Conservation (phyloP, 1,140 invertebrate species). For the Carcinoscorpius rotundicauda region DNA sequence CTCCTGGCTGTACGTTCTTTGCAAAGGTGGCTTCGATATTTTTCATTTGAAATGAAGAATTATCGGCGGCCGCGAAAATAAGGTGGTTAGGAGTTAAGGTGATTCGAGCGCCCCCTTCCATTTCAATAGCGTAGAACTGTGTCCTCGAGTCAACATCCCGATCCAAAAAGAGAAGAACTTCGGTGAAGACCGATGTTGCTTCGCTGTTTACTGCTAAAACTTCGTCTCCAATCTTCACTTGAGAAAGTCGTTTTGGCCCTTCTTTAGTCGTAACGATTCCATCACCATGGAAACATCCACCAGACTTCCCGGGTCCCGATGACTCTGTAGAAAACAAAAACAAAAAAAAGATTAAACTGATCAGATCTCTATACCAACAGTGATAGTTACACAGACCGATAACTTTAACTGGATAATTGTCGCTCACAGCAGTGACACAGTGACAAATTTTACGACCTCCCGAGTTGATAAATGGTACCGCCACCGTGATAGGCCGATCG, state of each 20-base stretch:
- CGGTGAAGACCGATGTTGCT: constrained; percentile 59
- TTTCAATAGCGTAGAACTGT: constrained; percentile 40
- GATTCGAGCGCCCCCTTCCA: constrained; percentile 52
- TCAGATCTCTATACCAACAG: too few relatives aligned
- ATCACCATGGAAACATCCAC: constrained; percentile 59
- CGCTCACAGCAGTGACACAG: too few relatives aligned
- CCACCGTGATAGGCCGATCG: too few relatives aligned
- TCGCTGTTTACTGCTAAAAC: constrained; percentile 55
- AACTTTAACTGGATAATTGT: too few relatives aligned
- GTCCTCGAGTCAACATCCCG: constrained; percentile 40
- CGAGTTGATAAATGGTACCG: too few relatives aligned
- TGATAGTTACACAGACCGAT: too few relatives aligned
- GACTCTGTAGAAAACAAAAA: constrained; percentile 58
- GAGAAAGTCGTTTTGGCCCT: constrained; percentile 46
- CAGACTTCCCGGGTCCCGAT: constrained; percentile 54
- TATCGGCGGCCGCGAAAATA: constrained; percentile 34
- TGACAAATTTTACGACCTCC: too few relatives aligned
- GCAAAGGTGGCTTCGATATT: constrained; percentile 42
- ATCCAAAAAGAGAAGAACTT: constrained; percentile 83
- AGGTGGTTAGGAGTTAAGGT: constrained; percentile 77
- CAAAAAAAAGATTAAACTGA: too few relatives aligned
- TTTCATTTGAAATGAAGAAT: background rate
- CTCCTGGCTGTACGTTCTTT: constrained; percentile 40
- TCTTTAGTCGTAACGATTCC: constrained; percentile 44
- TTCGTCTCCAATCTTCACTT: constrained; percentile 58